Evolutionary conservation across 2,888 invertebrate genomes (phyloP).

Genomic region (Eupithecia inturbata): DNA sequence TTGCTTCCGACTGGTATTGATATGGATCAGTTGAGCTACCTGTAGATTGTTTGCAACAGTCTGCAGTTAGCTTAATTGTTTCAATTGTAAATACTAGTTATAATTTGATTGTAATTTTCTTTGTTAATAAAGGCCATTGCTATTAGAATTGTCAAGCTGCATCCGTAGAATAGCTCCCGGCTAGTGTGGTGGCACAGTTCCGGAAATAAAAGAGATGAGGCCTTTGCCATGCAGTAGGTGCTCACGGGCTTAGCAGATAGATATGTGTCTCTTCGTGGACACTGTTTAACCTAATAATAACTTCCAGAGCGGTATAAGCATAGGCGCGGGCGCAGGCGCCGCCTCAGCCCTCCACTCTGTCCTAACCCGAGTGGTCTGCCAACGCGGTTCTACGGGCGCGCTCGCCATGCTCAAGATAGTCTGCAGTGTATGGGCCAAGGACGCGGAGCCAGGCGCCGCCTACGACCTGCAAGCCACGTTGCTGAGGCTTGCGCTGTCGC

Average conservation of each 20-base stretch:
- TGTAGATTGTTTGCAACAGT: too few species aligned
- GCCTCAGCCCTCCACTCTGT: conserved; percentile 67
- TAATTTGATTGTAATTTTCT: too few species aligned
- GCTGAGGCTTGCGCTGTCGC: conserved; percentile 88
- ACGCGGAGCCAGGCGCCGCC: conserved; percentile 59
- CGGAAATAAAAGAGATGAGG: too few species aligned
- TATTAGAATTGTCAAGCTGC: too few species aligned
- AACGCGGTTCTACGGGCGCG: conserved; percentile 65
- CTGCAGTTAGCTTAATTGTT: too few species aligned
- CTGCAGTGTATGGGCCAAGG: conserved; percentile 87
- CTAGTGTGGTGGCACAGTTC: background rate
- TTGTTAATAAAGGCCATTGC: too few species aligned
- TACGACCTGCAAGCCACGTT: conserved; percentile 63
- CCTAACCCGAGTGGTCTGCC: conserved; percentile 68
- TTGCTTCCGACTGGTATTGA: too few species aligned
- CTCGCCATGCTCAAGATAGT: conserved; percentile 61
- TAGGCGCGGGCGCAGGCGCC: conserved; percentile 74
- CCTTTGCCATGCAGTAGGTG: too few species aligned
- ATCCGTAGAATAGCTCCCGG: too few species aligned
- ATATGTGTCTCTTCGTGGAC: background rate
- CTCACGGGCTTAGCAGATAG: background rate
- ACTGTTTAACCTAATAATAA: background rate
- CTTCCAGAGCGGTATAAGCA: conserved; percentile 64
- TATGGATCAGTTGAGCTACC: too few species aligned
- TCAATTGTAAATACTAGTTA: too few species aligned